Evolutionary conservation across 2,797 vertebrate species (phyloP).

Genomic region (Chromobotia macracanthus): DNA sequence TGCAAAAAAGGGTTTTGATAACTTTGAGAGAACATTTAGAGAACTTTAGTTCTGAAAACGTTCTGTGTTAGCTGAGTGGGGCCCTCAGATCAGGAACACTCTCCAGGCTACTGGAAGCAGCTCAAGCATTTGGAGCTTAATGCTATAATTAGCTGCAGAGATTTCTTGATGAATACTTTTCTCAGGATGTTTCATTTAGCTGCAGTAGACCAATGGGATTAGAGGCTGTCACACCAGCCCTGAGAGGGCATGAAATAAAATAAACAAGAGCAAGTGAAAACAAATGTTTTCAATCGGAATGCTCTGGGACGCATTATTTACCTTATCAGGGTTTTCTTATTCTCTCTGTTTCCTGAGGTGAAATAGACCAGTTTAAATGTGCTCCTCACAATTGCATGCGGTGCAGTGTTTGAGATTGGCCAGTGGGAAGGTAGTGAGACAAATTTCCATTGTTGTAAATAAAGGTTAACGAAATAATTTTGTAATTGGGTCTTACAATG

Average conservation of each 20-base stretch:
- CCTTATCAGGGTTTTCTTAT: conserved; percentile 18
- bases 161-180: conserved; percentile 56
- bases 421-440: background rate
- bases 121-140: conserved; percentile 65
- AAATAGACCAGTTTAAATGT: conserved; percentile 7
- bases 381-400: background rate
- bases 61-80: conserved; percentile 3
- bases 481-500: no score
- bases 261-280: conserved; percentile 28
- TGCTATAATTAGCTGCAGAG: conserved; percentile 66
- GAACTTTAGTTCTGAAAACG: no score
- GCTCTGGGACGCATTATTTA: background rate
- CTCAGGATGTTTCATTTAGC: conserved; percentile 57
- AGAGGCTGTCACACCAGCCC: conserved; percentile 14
- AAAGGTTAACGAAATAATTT: no score
- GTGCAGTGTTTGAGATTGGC: background rate
- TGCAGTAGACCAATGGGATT: conserved; percentile 38
- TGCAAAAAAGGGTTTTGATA: no score
- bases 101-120: conserved; percentile 63
- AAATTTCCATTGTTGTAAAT: no score
- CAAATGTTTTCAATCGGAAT: conserved; percentile 31
- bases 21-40: no score
- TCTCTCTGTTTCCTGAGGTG: conserved; percentile 9
- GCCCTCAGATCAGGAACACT: conserved; percentile 60
- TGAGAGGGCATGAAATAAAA: background rate